These are phyloP conservation scores for Neotragus pygmaeus DNA, from an alignment of 2,113 vertebrate genomes.

Conservation along the genomic window DNA sequence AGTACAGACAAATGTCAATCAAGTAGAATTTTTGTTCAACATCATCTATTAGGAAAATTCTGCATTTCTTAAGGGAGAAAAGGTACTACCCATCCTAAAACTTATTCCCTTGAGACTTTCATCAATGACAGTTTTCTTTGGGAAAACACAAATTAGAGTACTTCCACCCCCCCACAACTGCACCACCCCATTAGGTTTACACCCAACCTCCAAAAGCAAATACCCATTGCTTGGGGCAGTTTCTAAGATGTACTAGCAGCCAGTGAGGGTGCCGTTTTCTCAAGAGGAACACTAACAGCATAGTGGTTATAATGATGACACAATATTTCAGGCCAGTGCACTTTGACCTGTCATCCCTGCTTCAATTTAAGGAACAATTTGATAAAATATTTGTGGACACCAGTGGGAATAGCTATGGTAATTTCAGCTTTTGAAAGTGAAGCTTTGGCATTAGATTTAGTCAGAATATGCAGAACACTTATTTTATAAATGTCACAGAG, in stretches of 20 bases:
- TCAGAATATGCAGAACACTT: background rate
- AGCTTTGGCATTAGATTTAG: background rate
- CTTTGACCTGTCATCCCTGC: background rate
- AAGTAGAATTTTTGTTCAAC: background rate
- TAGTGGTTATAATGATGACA: background rate
- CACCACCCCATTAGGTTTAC: background rate
- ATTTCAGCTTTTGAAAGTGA: conserved; percentile 8
- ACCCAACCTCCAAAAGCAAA: background rate
- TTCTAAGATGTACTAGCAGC: background rate
- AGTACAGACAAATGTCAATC: background rate
- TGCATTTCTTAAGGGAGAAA: background rate
- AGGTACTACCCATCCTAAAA: background rate
- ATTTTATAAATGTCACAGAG: background rate
- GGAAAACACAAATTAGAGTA: background rate
- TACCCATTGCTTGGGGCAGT: background rate
- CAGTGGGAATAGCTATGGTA: background rate
- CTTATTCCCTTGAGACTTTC: background rate
- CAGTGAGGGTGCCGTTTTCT: background rate
- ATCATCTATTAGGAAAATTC: background rate
- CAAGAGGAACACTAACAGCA: background rate
- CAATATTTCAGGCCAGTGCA: background rate
- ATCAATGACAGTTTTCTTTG: background rate
- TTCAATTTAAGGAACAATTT: background rate
- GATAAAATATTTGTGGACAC: background rate
- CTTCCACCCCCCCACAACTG: background rate